Conservation (phyloP, 2,113 vertebrate species). For the Anguilla rostrata region DNA sequence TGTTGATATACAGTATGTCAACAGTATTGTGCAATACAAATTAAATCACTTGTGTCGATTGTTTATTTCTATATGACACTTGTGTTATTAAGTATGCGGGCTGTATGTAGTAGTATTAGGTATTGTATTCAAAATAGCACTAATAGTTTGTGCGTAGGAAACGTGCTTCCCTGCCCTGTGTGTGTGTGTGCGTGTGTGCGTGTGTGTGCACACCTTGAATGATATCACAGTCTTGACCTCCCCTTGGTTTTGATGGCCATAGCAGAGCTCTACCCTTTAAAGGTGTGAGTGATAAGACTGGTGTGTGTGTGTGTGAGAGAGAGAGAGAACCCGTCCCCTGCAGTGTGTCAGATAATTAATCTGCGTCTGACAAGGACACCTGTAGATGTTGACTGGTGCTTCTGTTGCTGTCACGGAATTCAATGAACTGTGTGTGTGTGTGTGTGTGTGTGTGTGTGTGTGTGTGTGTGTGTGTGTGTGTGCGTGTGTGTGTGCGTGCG, state of each 20-base stretch:
- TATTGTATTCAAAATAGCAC: too few species aligned
- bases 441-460: neutral
- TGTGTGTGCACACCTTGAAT: too few species aligned
- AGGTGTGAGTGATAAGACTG: neutral
- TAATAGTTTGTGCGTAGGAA: too few species aligned
- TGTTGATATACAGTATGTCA: too few species aligned
- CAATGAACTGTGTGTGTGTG: neutral
- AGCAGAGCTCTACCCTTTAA: neutral
- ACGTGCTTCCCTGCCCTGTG: neutral
- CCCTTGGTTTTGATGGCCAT: neutral
- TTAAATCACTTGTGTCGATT: too few species aligned
- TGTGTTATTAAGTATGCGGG: too few species aligned
- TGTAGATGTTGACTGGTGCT: neutral
- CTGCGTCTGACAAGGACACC: neutral
- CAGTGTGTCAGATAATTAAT: neutral
- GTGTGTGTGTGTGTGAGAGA: too few species aligned
- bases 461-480: neutral
- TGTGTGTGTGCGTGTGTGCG: neutral
- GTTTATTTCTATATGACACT: too few species aligned
- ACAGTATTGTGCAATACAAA: too few species aligned
- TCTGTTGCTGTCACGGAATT: neutral
- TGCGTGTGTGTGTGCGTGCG: neutral
- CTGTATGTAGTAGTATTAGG: too few species aligned
- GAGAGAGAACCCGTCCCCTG: neutral
- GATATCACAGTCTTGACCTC: neutral